Conservation (phyloP, 2,797 vertebrate genomes). For the Enteromius anoplus region DNA sequence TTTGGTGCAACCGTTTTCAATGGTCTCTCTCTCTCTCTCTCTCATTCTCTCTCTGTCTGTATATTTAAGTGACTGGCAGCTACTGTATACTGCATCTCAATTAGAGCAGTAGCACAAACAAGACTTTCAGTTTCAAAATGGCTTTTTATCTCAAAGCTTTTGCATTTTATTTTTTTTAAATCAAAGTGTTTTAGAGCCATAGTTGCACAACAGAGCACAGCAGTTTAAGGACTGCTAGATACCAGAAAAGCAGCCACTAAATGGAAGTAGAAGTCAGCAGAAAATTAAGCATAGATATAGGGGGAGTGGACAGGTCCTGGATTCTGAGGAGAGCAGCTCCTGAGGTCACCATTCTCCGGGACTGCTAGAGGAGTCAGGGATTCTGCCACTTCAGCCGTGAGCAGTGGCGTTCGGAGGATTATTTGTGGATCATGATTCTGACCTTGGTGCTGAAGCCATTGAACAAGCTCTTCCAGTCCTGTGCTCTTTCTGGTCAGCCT, state of each 20-base stretch:
- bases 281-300: background rate
- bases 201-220: background rate
- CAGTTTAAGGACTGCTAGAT: background rate
- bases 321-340: background rate
- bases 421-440: constrained; percentile 56
- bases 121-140: constrained; percentile 4
- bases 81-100: background rate
- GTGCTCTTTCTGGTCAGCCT: constrained; percentile 25
- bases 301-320: background rate
- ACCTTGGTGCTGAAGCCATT: constrained; percentile 54
- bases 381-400: constrained; percentile 25
- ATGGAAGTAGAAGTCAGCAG: background rate
- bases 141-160: background rate
- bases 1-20: background rate
- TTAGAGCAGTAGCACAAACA: background rate
- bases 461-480: constrained; percentile 49
- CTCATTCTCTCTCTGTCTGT: background rate
- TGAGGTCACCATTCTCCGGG: background rate
- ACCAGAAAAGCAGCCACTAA: background rate
- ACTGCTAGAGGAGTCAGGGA: constrained; percentile 4
- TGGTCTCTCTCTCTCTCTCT: background rate
- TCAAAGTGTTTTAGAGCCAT: background rate
- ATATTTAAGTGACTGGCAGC: constrained; percentile 6
- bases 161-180: background rate
- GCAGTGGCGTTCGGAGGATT: background rate